A percentile compares a stretch with the other conserved stretches of the same genome.
phyloP scores from a whole-genome alignment of 2,797 vertebrate genomes.

The Notoglanidium macrostoma region DNA sequence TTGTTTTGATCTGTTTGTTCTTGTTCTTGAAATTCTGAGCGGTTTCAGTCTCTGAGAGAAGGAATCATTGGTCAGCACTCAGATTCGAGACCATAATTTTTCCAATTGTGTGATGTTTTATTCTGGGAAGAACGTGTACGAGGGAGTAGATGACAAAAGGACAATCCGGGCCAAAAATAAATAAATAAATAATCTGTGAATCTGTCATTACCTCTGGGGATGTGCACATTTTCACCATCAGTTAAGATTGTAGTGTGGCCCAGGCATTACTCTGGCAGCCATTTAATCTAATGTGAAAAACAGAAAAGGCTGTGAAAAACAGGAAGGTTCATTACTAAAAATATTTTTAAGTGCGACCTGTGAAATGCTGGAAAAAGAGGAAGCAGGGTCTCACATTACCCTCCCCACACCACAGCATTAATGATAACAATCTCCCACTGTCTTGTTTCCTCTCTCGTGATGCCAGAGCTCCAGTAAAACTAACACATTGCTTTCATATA shows the following conservation, averaged over 20 bases:
- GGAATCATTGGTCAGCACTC: not conserved
- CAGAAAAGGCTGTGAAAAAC: not conserved
- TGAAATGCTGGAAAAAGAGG: not conserved
- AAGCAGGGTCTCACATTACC: not conserved
- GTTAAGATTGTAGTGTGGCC: not conserved
- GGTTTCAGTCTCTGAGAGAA: not conserved
- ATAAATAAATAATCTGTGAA: not conserved
- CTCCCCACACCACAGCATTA: conserved; percentile 39
- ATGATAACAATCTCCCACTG: conserved; percentile 45
- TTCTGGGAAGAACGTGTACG: not conserved
- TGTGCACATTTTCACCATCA: not conserved
- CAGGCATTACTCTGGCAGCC: not conserved
- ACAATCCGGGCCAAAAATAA: not conserved
- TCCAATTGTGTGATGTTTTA: not conserved
- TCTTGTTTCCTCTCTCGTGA: conserved; percentile 24
- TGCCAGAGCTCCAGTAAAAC: conserved; percentile 48
- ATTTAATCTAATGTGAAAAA: conserved; percentile 1
- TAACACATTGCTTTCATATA: conserved; percentile 44
- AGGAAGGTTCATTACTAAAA: not conserved
- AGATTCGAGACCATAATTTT: not conserved
- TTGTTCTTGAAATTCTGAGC: not conserved
- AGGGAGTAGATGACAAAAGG: not conserved
- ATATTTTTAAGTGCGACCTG: not conserved
- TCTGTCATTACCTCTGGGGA: conserved; percentile 12
- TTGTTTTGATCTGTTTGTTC: not conserved